Evolutionary conservation across 2,797 vertebrate genomes (phyloP), one percentile per base, ranked within the genome.

Genomic region (Staurois parvus): DNA sequence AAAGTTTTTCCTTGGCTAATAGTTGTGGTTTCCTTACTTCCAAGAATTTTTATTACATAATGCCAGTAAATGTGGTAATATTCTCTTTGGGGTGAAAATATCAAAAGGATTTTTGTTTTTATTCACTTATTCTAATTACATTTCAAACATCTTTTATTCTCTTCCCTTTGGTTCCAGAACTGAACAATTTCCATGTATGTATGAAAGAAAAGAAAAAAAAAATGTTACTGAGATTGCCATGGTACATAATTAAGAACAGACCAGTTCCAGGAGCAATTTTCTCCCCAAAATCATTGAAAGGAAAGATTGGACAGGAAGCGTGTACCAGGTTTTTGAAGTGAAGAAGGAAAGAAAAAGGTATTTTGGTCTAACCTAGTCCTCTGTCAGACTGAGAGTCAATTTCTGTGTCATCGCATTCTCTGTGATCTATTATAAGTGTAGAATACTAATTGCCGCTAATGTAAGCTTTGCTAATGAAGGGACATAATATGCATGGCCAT

Each of bases 341-440:
- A 81, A 42, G n/a, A 52, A 29, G 17, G 24, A 64, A 19, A 15
- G 45, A 15, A 48, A 24, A 40, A 10, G 11, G 59, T 80, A 29
- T 62, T 64, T 34, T 28, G 34, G 34, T 48, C 17, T 15, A 62
- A 15, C 21, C 4, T 15, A 59, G 66, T 77, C 37, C 66, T 77
- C 76, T 26, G 21, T n/a, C 24, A 26, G 21, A 62, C 15, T 59
- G 59, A 45, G n/a, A 5, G n/a, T 69, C 29, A 45, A 59, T 56
- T 48, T 84, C 28, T n/a, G 37, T 40, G 26, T 56, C 37, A 59
- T 28, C 17, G 37, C 40, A 21, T 84, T 52, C 75, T 42, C 75
- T 84, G 75, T 78, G 67, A 84, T 84, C 29, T 78, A 77, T 84
- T 59, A 70, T 76, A 75, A n/a, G 70, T 70, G 82, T 12, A 15